Base-by-base conservation (phyloP, 1,140 invertebrate species). In the Drosophila guanche region DNA sequence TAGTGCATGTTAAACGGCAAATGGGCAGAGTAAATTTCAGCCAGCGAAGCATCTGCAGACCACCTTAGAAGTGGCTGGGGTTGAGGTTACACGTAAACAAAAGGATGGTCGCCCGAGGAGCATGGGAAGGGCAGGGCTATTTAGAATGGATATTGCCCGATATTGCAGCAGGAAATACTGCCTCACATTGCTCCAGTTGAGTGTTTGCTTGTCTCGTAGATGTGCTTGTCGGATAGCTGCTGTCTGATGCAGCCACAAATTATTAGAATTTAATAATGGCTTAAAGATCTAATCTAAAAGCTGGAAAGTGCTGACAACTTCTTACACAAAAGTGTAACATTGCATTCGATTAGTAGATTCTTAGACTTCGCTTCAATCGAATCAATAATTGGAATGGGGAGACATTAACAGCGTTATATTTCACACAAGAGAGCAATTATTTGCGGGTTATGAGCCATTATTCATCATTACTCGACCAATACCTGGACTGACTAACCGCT, bases 21-120 rank as follows among this genome's bases (percentile, higher is more conserved):
- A 78, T 81, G 68, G 79, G 45, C 79, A 58, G 78, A 83, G 79
- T 81, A 83, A 83, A 81, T 81, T 83, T 76, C 14, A 25, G 65
- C 23, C 42, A 6, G 50, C 23, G 7, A 12, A 4, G 33, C 33
- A 4, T 8, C 10, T 37, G 33, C 33, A 37, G 33, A 37, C 33
- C 33, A 12, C 33, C 10, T 37, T 37, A 37, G 33, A 37, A 4
- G 33, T 37, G 33, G 53, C 23, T n/a, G 37, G 43, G 14, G 25
- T 25, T 5, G 8, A 46, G 48, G 58, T 33, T 27, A 16, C 29
- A 41, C 22, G 57, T 40, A 37, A 23, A 37, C 68, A 41, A 43
- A 56, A 56, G 47, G 45, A 37, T 33, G 37, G 29, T 51, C 10
- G 65, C 5, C 3, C 50, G 27, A 56, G 43, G 27, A 63, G 70